phyloP scores from a whole-genome alignment of 2,888 invertebrate species.

The Nematopogon swammerdamellus region DNA sequence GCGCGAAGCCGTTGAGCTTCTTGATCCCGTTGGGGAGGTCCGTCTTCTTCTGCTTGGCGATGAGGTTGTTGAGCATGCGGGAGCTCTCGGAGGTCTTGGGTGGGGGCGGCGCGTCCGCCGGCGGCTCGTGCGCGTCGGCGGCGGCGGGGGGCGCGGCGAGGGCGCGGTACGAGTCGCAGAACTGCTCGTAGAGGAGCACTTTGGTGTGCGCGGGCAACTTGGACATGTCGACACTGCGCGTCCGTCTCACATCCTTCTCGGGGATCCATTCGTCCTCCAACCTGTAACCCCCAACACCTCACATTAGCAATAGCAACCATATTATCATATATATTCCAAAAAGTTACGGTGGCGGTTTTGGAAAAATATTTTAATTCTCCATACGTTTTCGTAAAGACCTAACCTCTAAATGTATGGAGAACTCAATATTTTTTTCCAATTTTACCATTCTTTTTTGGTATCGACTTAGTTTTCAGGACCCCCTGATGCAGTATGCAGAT shows the following conservation, averaged over 20 bases:
- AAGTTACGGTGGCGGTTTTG: too few species aligned
- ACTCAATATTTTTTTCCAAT: too few species aligned
- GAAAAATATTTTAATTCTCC: too few species aligned
- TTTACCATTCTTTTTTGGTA: too few species aligned
- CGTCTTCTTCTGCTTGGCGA: conserved; percentile 23
- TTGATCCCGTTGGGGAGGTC: conserved; percentile 7
- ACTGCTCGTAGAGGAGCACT: conserved; percentile 49
- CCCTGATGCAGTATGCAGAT: too few species aligned
- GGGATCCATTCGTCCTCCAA: conserved; percentile 84
- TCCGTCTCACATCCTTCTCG: conserved; percentile 64
- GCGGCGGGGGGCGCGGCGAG: conserved; percentile 18
- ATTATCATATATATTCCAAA: too few species aligned
- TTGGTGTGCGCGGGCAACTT: conserved; percentile 45
- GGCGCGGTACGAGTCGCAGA: conserved; percentile 33
- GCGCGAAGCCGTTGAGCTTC: conserved; percentile 4
- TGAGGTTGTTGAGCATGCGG: conserved; percentile 28
- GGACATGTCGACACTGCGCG: conserved; percentile 59
- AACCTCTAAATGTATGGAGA: too few species aligned
- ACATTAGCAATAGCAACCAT: not conserved
- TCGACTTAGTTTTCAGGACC: too few species aligned
- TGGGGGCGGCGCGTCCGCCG: conserved; percentile 9
- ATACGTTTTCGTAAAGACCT: too few species aligned
- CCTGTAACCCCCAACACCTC: conserved; percentile 43
- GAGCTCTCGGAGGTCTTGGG: conserved; percentile 24
- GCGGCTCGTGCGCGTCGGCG: conserved; percentile 5